phyloP scores from a whole-genome alignment of 2,888 invertebrate species.

The Nebria salina region DNA sequence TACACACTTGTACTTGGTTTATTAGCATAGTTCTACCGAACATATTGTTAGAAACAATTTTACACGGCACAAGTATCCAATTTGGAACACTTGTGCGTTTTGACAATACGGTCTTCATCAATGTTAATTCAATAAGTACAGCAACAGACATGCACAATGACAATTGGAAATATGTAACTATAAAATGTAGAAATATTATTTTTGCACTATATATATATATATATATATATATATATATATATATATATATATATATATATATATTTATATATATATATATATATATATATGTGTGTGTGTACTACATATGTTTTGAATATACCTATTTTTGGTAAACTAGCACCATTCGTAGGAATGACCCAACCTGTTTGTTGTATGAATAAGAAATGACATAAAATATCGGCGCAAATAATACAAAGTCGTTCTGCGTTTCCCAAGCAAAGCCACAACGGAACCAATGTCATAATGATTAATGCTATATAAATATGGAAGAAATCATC shows the following conservation, averaged over 20 bases:
- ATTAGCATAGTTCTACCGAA: constrained; percentile 21
- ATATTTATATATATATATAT: too few relatives aligned
- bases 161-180: constrained; percentile 35
- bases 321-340: constrained; percentile 27
- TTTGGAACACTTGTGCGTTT: constrained; percentile 11
- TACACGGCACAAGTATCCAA: constrained; percentile 28
- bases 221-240: too few relatives aligned
- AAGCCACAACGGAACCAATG: constrained; percentile 33
- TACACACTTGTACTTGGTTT: constrained; percentile 6
- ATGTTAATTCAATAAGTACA: constrained; percentile 32
- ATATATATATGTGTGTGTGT: too few relatives aligned
- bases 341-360: neutral
- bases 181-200: neutral
- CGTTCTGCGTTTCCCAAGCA: constrained; percentile 23
- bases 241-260: too few relatives aligned
- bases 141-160: constrained; percentile 23
- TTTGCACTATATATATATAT: too few relatives aligned
- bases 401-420: constrained; percentile 23
- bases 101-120: constrained; percentile 23
- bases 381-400: constrained; percentile 38
- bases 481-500: neutral
- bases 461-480: constrained; percentile 32
- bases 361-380: constrained; percentile 23
- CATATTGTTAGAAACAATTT: constrained; percentile 18
- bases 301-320: neutral